These are phyloP conservation scores for Bimastos eiseni DNA, from an alignment of 2,888 invertebrate genomes.

Conservation along the genomic window DNA sequence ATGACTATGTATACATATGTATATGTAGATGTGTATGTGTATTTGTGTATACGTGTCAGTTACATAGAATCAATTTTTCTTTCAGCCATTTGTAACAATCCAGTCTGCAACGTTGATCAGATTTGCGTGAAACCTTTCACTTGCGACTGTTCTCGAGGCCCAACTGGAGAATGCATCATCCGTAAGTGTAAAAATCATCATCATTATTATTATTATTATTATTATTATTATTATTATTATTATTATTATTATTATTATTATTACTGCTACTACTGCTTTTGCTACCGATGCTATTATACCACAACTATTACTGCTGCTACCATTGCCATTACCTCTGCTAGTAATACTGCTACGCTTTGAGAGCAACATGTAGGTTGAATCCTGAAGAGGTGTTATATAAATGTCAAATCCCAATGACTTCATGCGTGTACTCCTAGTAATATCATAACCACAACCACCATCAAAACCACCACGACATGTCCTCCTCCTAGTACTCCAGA, in stretches of 20 bases:
- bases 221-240: not conserved
- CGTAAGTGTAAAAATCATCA: not conserved
- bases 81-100: constrained; percentile 25
- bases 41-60: not conserved
- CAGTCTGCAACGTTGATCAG: not conserved
- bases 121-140: constrained; percentile 13
- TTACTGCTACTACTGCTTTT: not conserved
- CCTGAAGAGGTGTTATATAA: too few species aligned
- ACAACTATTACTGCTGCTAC: not conserved
- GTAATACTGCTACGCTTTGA: not conserved
- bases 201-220: not conserved
- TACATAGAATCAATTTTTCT: not conserved
- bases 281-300: not conserved
- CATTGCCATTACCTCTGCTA: not conserved
- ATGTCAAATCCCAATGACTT: too few species aligned
- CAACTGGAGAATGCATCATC: not conserved
- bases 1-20: too few species aligned
- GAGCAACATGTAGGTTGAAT: too few species aligned
- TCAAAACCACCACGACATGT: not conserved
- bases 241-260: not conserved
- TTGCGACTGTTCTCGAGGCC: not conserved
- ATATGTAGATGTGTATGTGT: too few species aligned
- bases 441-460: too few species aligned
- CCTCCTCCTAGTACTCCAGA: not conserved
- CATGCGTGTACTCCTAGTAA: too few species aligned